A percentile compares a stretch with the other conserved stretches of the same genome.
These are phyloP conservation scores for Saccostrea echinata DNA, from an alignment of 1,140 invertebrate genomes.

Conservation along the genomic window DNA sequence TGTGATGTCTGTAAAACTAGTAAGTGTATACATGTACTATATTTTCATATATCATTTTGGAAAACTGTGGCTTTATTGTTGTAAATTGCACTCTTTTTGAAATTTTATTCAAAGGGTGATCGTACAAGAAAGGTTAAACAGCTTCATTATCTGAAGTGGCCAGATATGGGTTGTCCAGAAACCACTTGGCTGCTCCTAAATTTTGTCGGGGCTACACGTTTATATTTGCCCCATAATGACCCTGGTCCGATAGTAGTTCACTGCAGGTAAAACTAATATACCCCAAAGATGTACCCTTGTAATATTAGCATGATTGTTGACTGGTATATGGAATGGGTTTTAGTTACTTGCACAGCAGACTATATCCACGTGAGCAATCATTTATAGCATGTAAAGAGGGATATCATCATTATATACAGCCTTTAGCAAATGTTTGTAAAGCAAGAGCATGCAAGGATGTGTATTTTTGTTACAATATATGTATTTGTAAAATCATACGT, in stretches of 20 bases:
- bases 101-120: slow-evolving; percentile 67
- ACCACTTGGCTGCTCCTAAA: slow-evolving; percentile 75
- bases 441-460: no score
- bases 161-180: slow-evolving; percentile 79
- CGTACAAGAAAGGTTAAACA: slow-evolving; percentile 74
- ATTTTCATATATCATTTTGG: no score
- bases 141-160: slow-evolving; percentile 79
- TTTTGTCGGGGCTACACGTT: slow-evolving; percentile 75
- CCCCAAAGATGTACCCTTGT: background rate
- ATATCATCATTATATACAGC: no score
- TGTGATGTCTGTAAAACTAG: slow-evolving; percentile 69
- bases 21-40: no score
- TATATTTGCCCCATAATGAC: slow-evolving; percentile 66
- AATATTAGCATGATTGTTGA: background rate
- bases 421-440: no score
- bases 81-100: background rate
- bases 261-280: slow-evolving; percentile 74
- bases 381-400: no score
- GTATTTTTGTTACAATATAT: no score
- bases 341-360: no score
- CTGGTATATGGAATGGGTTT: background rate
- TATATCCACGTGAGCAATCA: no score
- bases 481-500: no score
- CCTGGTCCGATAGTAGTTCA: slow-evolving; percentile 77
- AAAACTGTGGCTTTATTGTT: no score